Percentiles rank a stretch among this genome's conserved stretches.
Conservation (phyloP, 2,113 vertebrate genomes). For the Dasyornis broadbenti region DNA sequence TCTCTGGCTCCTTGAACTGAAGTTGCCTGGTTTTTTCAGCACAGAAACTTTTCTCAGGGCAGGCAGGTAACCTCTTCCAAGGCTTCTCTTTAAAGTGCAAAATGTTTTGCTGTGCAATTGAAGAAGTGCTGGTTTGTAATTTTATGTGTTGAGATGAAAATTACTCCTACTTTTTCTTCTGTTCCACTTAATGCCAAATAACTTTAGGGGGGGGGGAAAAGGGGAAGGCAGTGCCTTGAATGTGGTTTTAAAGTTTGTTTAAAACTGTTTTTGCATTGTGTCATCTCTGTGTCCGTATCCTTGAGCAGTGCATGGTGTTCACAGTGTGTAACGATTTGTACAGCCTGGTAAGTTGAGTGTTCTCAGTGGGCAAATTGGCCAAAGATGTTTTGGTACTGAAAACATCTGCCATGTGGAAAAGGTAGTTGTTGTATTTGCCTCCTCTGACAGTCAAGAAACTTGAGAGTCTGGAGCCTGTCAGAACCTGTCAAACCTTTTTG, state of each 20-base stretch:
- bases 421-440: not conserved
- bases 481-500: too few species aligned
- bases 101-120: not conserved
- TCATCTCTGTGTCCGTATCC: accelerated
- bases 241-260: accelerated
- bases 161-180: not conserved
- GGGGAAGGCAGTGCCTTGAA: not conserved
- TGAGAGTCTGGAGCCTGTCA: not conserved
- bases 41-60: not conserved
- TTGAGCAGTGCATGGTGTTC: not conserved
- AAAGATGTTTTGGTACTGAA: not conserved
- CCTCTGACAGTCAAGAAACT: not conserved
- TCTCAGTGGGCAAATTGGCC: not conserved
- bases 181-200: not conserved
- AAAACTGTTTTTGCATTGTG: not conserved
- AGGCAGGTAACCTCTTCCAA: not conserved
- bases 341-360: not conserved
- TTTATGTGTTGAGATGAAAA: not conserved
- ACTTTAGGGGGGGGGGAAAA: too few species aligned
- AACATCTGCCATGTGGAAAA: not conserved
- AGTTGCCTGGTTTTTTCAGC: not conserved
- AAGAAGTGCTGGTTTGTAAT: not conserved
- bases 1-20: not conserved
- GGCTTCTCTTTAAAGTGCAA: not conserved
- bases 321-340: not conserved